Base-by-base conservation (phyloP, 2,888 invertebrate species). In the Anaspis maculata region DNA sequence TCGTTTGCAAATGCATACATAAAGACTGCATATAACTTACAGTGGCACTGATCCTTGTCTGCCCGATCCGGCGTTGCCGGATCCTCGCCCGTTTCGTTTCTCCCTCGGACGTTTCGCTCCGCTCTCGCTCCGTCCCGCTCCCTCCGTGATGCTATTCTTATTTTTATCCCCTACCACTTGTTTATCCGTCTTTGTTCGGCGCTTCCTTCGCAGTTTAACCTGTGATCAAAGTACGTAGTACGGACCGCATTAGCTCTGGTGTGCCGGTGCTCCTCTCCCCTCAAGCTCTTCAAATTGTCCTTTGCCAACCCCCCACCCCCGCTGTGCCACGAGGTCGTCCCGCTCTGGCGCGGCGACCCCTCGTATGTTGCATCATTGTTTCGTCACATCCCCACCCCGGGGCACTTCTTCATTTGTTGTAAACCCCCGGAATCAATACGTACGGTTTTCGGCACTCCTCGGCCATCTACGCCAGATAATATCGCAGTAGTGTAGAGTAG, bases 371-470 rank as follows among this genome's bases (percentile, higher is more conserved):
- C 51, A 44, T 54, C 51, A 48, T 46, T 49, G 49, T 54, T 48
- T 39, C 48, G 42, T 44, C 45, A 38, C 37, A 46, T 45, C 54
- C 50, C 51, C 48, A 29, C 48, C 44, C n/a, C n/a, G n/a, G n/a
- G 38, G 42, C 46, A 40, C 46, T 61, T 62, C 62, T 61, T 64
- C 62, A 62, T 62, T 62, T 62, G n/a, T n/a, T 61, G 59, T 59
- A 56, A 57, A 56, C 56, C 49, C 41, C n/a, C 43, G 44, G 53
- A 60, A 61, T 61, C 61, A 60, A 61, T 61, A n/a, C n/a, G n/a
- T n/a, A 60, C 58, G 47, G 40, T 39, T 49, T 51, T 59, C 61
- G 61, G 55, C 32, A 30, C 31, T 27, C 34, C 37, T 57, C 60
- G 57, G 51, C 42, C 41, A 25, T 36, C 37, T 46, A 48, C 58